Percentiles rank a stretch among this genome's conserved stretches.
Conservation (phyloP, 2,113 vertebrate species). For the Synodontis membranacea region DNA sequence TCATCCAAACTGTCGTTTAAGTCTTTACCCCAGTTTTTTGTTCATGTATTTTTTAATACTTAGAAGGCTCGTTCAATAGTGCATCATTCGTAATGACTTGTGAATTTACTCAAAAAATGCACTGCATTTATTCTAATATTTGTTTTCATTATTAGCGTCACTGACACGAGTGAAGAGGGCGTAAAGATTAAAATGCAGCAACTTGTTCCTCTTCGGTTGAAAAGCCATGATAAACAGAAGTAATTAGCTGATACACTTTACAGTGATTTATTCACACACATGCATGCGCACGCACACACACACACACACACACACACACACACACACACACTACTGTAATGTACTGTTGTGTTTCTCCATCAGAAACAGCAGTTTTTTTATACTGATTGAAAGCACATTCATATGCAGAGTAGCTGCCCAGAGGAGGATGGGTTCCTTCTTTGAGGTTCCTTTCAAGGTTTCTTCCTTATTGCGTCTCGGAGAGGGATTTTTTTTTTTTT, state of each 20-base stretch:
- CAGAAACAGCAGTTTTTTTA: background rate
- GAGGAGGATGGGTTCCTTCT: background rate
- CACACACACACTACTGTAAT: background rate
- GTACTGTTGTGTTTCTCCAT: background rate
- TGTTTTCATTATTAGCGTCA: slow-evolving; percentile 1
- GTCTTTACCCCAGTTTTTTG: background rate
- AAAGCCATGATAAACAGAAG: slow-evolving; percentile 26
- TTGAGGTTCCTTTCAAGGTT: background rate
- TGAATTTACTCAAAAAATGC: background rate
- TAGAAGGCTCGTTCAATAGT: slow-evolving; percentile 5
- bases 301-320: background rate
- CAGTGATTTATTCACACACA: background rate
- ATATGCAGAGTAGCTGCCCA: background rate
- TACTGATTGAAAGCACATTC: background rate
- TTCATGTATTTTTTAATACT: slow-evolving; percentile 16
- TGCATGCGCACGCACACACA: background rate
- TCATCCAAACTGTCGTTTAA: background rate
- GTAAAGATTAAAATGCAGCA: slow-evolving; percentile 17
- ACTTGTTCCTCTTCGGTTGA: slow-evolving; percentile 8
- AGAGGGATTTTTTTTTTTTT: background rate
- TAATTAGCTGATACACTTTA: slow-evolving; percentile 24
- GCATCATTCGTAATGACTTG: background rate
- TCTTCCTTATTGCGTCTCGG: background rate
- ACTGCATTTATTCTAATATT: background rate
- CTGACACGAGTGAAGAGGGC: background rate